Base-by-base conservation (phyloP, 2,888 invertebrate genomes). In the Ochropleura leucogaster region DNA sequence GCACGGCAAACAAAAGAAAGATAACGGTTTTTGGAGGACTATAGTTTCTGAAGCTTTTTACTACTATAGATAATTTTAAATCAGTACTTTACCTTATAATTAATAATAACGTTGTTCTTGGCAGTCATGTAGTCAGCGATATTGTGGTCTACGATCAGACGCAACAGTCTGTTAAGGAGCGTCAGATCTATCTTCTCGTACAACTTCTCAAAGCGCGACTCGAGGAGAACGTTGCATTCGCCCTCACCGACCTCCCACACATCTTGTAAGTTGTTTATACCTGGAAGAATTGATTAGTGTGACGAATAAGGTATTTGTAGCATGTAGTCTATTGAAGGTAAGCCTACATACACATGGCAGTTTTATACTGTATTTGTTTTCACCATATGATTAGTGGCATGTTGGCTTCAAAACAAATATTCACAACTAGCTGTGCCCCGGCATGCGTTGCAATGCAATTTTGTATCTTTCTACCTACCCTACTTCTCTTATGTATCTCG, bases 111-210 rank as follows among this genome's bases (percentile, higher is more conserved):
- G 96, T 99, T 99, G 95, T 99, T 99, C 95, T 99, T 99, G 4
- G 99, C 99, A 0, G 99, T 99, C 99, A 99, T 99, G 96, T 99
- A 99, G 97, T 99, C 99, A 87, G 99, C 99, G 91, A 99, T 99
- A 94, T 99, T 99, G 95, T 99, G 99, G 96, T 99, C 99, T 60
- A 99, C 99, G 88, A 99, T 99, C 72, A 99, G 96, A 88, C 99
- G 98, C 69, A 99, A 96, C 90, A 99, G 96, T 94, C 99, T 97
- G 96, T 99, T 99, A 53, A 99, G 97, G 44, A 99, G 96, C 0
- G 99, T 99, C 93, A 99, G 97, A 97, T 99, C 99, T 87, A 99
- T 99, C 96, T 99, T 99, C 94, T 99, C 99, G 91, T 99, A 99
- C n/a, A 99, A 97, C 92, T 99, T 99, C 93, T 99, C 99, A 93